Base-by-base conservation (phyloP, 2,113 vertebrate species). In the Peromyscus maniculatus region DNA sequence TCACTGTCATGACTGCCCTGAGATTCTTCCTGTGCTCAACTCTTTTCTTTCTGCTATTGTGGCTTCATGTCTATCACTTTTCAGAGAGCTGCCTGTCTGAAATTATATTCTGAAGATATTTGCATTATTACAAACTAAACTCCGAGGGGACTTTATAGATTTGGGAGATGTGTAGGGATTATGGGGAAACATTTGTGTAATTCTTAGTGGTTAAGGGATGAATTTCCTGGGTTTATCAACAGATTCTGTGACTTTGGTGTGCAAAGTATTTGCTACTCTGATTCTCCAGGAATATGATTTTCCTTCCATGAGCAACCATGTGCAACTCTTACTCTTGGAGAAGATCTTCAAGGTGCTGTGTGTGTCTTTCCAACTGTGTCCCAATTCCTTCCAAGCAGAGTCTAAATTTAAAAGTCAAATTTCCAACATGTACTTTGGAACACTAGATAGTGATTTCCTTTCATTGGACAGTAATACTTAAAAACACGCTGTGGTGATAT, bases 11-110 rank as follows among this genome's bases (percentile, higher is more conserved):
- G 91, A 89, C 46, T 72, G 26, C 43, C 74, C 43, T 28, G 69
- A 89, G 77, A 97, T n/a, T 74, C 16, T 91, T 33, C 67, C 22
- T 95, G n/a, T 7, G 26, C 31, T 77, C 36, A 36, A 12, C 28
- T 84, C 67, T 93, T 91, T 92, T 55, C 74, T 97, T 87, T 96
- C 89, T 95, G 75, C n/a, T 74, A 62, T 93, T 88, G 83, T 3
- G 0, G 24, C 89, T 96, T 97, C 82, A 59, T 39, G 82, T 87
- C 78, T 77, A 22, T 84, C 93, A 91, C 74, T 52, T 97, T 96
- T 83, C 91, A 87, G 92, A 95, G 87, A 84, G 43, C n/a, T 87
- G 26, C 39, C 55, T 55, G 33, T 64, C 84, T 91, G 72, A 79
- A 91, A 95, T 86, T 90, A 75, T 91, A 71, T 92, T 94, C n/a